Base-by-base conservation (phyloP, 2,797 vertebrate genomes). In the Dicrostonyx torquatus region DNA sequence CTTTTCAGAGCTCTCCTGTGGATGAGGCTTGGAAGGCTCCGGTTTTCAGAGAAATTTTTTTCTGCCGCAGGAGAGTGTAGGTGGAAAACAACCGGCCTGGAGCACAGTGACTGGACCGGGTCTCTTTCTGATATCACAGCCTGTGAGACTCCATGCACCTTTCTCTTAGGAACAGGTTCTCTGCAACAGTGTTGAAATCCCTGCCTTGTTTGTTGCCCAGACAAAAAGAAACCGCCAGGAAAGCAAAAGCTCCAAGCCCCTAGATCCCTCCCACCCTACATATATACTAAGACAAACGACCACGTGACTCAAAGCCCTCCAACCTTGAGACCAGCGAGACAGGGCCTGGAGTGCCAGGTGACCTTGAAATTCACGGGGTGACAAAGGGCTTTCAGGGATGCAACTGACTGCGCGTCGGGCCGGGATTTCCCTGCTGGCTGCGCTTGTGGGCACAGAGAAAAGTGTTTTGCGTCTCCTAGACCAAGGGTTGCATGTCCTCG, bases 291-390 rank as follows among this genome's bases (percentile, higher is more conserved):
- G 85, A 87, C 66, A 95, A 85, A 90, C 53, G 93, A 95, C 55
- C 53, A 31, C 48, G 15, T 14, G 87, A 31, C 83, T 94, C 91
- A 89, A 93, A 85, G 77, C 87, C 26, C 68, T 60, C 48, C 85
- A 90, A 82, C 76, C 96, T 90, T 76, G 95, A 86, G 90, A 89
- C 77, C 48, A 70, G 6, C 15, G n/a, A 43, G 0, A 1, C 95
- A 79, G 94, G 31, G 94, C 93, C 66, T 91, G 87, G 94, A 96
- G 78, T 50, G 84, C 37, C 0, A 0, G 24, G 2, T 96, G 94
- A 97, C 96, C 95, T 97, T 96, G 96, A 97, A 97, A 96, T n/a
- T 87, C 64, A 43, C 4, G 50, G 85, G 55, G 55, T 95, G 22
- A 76, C 96, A 78, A 95, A 77, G 82, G 72, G 29, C 78, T n/a